Percentiles rank a stretch among this genome's conserved stretches.
phyloP scores from a whole-genome alignment of 2,888 invertebrate genomes.

The Rhagophthalmus giganteus region DNA sequence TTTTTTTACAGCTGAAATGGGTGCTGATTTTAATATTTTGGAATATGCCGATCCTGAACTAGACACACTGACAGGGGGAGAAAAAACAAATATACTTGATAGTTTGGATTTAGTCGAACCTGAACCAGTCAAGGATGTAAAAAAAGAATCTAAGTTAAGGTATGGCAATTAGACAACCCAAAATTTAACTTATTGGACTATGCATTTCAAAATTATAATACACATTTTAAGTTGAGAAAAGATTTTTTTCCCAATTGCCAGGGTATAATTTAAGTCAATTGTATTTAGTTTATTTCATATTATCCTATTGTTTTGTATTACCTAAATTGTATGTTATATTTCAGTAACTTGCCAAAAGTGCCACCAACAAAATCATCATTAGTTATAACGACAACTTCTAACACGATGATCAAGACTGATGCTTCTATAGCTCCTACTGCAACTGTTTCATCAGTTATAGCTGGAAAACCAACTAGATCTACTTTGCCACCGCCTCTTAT shows the following conservation, averaged over 20 bases:
- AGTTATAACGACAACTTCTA: conserved; percentile 15
- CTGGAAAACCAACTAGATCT: neutral
- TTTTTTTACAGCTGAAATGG: conserved; percentile 74
- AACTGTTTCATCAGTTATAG: neutral
- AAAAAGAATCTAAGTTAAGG: conserved; percentile 46
- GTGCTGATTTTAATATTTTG: conserved; percentile 91
- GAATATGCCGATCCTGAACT: conserved; percentile 95
- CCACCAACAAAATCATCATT: neutral
- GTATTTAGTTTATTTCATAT: too few species aligned
- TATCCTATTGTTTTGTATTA: too few species aligned
- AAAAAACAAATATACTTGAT: conserved; percentile 84
- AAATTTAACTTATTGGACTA: too few species aligned
- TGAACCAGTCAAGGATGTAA: conserved; percentile 69
- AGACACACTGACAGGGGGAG: conserved; percentile 76
- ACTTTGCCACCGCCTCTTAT: conserved; percentile 36
- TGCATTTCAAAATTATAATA: too few species aligned
- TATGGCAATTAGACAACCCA: conserved; percentile 4
- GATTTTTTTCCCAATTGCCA: too few species aligned
- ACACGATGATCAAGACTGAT: conserved; percentile 33
- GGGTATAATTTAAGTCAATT: too few species aligned
- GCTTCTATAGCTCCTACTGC: conserved; percentile 12
- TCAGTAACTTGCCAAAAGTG: neutral
- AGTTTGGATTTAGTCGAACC: conserved; percentile 81
- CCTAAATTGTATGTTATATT: too few species aligned
- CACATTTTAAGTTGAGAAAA: too few species aligned